Conservation (phyloP, 2,888 invertebrate species). For the Psococerastis gibbosa region DNA sequence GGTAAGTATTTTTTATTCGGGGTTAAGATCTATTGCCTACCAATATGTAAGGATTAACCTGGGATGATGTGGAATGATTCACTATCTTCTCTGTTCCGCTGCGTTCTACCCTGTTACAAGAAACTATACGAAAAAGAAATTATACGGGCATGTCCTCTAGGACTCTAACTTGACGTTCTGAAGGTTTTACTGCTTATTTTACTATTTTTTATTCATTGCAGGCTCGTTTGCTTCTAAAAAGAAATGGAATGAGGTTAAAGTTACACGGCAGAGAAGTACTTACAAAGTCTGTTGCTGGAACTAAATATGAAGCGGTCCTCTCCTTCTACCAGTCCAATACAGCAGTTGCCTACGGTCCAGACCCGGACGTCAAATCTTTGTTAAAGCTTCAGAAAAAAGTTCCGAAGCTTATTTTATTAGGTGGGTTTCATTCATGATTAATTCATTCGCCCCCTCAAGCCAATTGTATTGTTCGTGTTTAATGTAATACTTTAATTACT, state of each 20-base stretch:
- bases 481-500: no score
- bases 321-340: conserved; percentile 43
- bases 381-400: conserved; percentile 46
- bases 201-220: conserved; percentile 13
- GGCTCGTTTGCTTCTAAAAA: conserved; percentile 29
- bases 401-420: conserved; percentile 50
- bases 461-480: background rate
- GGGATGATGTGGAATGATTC: no score
- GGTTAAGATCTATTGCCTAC: background rate
- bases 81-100: no score
- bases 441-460: background rate
- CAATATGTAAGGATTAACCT: no score
- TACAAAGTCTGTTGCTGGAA: conserved; percentile 40
- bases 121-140: no score
- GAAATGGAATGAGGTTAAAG: conserved; percentile 48
- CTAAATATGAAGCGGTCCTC: conserved; percentile 45
- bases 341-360: conserved; percentile 48
- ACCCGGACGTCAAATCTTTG: conserved; percentile 38
- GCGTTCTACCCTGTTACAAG: no score
- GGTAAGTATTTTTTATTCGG: conserved; percentile 28
- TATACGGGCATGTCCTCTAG: no score
- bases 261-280: conserved; percentile 45
- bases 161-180: no score
- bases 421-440: conserved; percentile 24
- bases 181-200: no score